Base-by-base conservation (phyloP, 1,140 invertebrate species). In the Wiebesia pumilae region DNA sequence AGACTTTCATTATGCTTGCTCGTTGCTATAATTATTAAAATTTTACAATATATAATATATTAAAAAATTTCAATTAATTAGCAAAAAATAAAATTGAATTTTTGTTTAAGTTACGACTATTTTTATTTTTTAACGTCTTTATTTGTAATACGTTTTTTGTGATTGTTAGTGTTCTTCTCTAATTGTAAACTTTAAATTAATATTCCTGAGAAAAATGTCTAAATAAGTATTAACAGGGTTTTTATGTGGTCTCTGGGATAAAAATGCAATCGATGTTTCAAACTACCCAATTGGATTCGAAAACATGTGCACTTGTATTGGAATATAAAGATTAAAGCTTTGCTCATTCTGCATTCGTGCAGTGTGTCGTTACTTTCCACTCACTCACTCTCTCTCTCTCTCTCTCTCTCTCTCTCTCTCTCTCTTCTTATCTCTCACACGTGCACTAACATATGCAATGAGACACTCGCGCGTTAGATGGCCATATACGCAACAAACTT, bases 381-480 rank as follows among this genome's bases (percentile, higher is more conserved):
- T 43, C 38, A 6, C 24, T 6, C n/a, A 35, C 14, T 30, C 10
- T 35, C 10, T 69, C 65, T 30, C 30, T 69, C 10, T 12, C 65
- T 65, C 62, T 65, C 7, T 27, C 27, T 65, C 6, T 27, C 62
- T 65, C 27, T 19, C 3, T 71, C 33, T 30, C 58, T 71, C 4
- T 16, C 33, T 58, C 24, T 14, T 65, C 58, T 58, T 38, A n/a
- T 65, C 77, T 40, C 43, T 81, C 78, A 27, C 83, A 67, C 58
- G 62, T 79, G 62, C 9, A 24, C 40, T 19, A 51, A 81, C 77
- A 81, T 85, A 85, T 79, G 65, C 47, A 67, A 85, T 85, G 78
- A 14, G 30, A 30, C 27, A 33, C 67, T 85, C 84, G 84, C 67
- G 24, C 78, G 84, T 73, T 79, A 85, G 30, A 85, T 80, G 75